These are phyloP conservation scores for Lacanobia oleracea DNA, from an alignment of 2,888 invertebrate species.

Conservation along the genomic window DNA sequence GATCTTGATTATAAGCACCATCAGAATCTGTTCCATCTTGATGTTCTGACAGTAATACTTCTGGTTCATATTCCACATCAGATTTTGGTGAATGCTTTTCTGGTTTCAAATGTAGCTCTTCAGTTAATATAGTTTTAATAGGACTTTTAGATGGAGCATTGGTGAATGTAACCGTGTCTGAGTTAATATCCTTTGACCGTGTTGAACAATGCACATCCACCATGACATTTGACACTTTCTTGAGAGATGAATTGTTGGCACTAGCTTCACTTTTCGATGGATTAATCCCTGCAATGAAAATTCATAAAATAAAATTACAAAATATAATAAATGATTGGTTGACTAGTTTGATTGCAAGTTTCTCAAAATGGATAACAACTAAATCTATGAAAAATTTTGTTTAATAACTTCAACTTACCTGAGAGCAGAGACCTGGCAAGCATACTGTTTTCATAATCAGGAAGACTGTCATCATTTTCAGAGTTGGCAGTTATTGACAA, in stretches of 20 bases:
- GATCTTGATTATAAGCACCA: slow-evolving; percentile 79
- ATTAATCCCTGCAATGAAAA: slow-evolving; percentile 82
- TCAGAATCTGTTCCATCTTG: slow-evolving; percentile 84
- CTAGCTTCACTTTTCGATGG: slow-evolving; percentile 85
- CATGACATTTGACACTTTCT: slow-evolving; percentile 79
- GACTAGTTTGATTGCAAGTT: neutral
- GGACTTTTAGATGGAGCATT: slow-evolving; percentile 82
- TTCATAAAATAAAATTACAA: neutral
- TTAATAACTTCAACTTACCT: slow-evolving; percentile 72
- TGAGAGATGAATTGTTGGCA: slow-evolving; percentile 78
- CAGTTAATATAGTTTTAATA: slow-evolving; percentile 74
- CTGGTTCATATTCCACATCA: slow-evolving; percentile 87
- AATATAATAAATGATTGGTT: neutral
- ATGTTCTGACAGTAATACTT: slow-evolving; percentile 86
- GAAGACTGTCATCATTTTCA: slow-evolving; percentile 87
- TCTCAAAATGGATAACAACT: neutral
- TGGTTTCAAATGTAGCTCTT: slow-evolving; percentile 82
- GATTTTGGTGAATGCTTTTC: slow-evolving; percentile 87
- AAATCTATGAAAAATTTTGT: neutral
- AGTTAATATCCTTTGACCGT: slow-evolving; percentile 79
- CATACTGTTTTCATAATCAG: slow-evolving; percentile 90
- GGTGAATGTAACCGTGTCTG: slow-evolving; percentile 75
- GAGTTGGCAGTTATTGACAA: slow-evolving; percentile 75
- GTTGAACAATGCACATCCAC: slow-evolving; percentile 75
- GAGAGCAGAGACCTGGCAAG: slow-evolving; percentile 88